Percentiles rank a stretch among this genome's conserved stretches.
phyloP scores from a whole-genome alignment of 2,797 vertebrate species.

The Danio aesculapii region DNA sequence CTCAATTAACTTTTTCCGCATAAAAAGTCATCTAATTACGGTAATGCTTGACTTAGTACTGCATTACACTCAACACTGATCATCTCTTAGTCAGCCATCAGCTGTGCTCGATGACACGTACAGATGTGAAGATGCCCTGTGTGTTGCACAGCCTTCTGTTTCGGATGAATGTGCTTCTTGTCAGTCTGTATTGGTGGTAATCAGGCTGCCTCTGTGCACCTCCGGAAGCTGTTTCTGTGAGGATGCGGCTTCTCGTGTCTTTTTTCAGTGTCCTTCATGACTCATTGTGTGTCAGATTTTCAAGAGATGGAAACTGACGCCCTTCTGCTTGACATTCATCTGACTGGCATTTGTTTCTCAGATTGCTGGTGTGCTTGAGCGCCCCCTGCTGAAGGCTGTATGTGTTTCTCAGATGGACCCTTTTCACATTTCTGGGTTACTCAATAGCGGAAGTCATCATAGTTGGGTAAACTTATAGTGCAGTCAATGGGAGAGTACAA shows the following conservation, averaged over 20 bases:
- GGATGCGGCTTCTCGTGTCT: background rate
- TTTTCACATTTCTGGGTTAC: no score
- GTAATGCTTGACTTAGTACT: no score
- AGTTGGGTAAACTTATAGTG: no score
- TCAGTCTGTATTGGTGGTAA: background rate
- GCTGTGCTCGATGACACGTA: background rate
- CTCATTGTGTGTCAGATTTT: slow-evolving; percentile 15
- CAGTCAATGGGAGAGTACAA: no score
- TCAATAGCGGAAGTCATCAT: no score
- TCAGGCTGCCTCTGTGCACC: slow-evolving; percentile 9
- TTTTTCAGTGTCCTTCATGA: background rate
- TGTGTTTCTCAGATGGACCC: no score
- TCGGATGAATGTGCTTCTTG: background rate
- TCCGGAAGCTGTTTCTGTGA: background rate
- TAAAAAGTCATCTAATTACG: no score
- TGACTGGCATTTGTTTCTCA: background rate
- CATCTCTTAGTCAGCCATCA: background rate
- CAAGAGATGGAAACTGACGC: slow-evolving; percentile 3
- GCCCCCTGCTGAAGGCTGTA: no score
- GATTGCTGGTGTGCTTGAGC: no score
- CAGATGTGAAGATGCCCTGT: slow-evolving; percentile 3
- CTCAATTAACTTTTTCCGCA: no score
- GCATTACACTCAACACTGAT: no score
- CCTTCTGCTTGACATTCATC: background rate
- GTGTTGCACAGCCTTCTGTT: background rate